phyloP scores from a whole-genome alignment of 53 echinoderm and acorn worm species.

The Glandiceps talaboti region DNA sequence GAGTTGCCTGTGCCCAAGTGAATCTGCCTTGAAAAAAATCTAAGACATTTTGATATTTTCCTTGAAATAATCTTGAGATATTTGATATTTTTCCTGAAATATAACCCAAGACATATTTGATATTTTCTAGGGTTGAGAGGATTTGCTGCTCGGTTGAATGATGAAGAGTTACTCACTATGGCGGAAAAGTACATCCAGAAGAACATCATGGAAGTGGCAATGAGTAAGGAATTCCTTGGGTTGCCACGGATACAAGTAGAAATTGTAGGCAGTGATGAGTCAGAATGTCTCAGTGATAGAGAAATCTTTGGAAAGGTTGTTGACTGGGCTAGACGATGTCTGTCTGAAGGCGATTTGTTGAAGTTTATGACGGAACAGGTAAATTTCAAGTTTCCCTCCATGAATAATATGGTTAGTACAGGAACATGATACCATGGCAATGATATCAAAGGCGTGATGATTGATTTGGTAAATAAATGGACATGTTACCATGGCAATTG shows the following conservation, averaged over 20 bases:
- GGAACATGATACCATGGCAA: no score
- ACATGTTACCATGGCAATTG: no score
- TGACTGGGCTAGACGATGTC: constrained; percentile 41
- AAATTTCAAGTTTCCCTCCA: no score
- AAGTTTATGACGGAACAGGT: background rate
- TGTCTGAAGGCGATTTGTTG: background rate
- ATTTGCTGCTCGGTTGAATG: constrained; percentile 50
- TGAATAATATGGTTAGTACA: no score
- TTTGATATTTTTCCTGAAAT: no score
- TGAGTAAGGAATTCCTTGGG: constrained; percentile 60
- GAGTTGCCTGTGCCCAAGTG: no score
- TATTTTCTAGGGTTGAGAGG: constrained; percentile 21
- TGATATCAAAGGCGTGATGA: no score
- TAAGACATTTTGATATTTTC: no score
- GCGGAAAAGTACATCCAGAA: constrained; percentile 69
- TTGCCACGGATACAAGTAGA: constrained; percentile 94
- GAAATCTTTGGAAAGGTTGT: constrained; percentile 76
- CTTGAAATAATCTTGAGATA: no score
- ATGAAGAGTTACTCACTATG: constrained; percentile 53
- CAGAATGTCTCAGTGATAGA: constrained; percentile 61
- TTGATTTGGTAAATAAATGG: no score
- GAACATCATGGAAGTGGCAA: constrained; percentile 61
- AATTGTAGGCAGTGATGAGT: constrained; percentile 49
- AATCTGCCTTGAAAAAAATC: no score
- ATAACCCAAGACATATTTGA: no score